Evolutionary conservation across 1,140 invertebrate species (phyloP), one percentile per base, ranked within the genome.

Genomic region (Drosophila truncata): DNA sequence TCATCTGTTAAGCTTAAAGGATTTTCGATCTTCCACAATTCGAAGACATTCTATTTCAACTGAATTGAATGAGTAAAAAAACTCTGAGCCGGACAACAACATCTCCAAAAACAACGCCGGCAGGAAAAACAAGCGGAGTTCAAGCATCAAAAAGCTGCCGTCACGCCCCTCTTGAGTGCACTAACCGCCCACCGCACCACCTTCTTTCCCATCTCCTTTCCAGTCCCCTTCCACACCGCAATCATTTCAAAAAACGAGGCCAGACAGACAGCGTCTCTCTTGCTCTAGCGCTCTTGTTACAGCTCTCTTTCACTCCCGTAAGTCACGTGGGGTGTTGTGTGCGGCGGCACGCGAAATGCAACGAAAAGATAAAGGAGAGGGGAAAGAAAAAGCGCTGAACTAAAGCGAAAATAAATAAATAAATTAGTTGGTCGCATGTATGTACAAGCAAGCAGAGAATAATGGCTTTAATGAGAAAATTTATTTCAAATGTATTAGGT

Each of bases 311-410:
- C 58, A 16, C 47, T 25, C 49, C 41, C 39, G 33, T 13, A 47
- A 74, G 64, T 75, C 80, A 82, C 75, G 80, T 82, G 80, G 67
- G 74, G 79, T 72, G 54, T 80, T 71, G 79, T 72, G 71, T 72
- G 80, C 67, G 57, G 80, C 67, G 57, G 67, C 80, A 82, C 80
- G 80, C 80, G 80, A 82, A 82, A 57, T 57, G 66, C 39, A 57
- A 64, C 20, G 20, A 54, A 60, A 77, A 69, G 13, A 5, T n/a
- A 50, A 57, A 29, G 16, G 14, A 31, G 44, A 41, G 13, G 3
- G 27, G 9, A 25, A n/a, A n/a, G 20, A 11, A 71, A 76, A 60
- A 60, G 42, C 64, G 63, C 77, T 64, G 54, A 75, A 60, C 37
- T 75, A 35, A 58, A 66, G 75, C 77, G 42, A 47, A 75, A 73